These are phyloP conservation scores for Acleris laterana DNA, from an alignment of 2,888 invertebrate species.

Conservation along the genomic window DNA sequence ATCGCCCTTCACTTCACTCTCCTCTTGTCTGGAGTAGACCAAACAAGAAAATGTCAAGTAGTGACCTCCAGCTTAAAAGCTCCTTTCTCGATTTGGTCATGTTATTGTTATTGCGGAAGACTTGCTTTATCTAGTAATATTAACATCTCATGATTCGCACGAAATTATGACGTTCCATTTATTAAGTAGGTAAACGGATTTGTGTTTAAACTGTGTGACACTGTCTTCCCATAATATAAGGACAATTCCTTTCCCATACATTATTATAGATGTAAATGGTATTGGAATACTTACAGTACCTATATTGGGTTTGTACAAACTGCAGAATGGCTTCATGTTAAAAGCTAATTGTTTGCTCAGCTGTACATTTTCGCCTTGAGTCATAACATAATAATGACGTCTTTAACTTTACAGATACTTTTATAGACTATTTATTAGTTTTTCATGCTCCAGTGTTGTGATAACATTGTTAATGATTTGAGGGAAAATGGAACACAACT, in stretches of 20 bases:
- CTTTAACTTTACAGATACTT: conserved; percentile 1
- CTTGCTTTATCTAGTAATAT: conserved; percentile 19
- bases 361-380: conserved; percentile 21
- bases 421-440: not conserved
- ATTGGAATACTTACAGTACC: too few relatives aligned
- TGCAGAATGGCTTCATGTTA: conserved; percentile 26
- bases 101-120: conserved; percentile 16
- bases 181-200: conserved; percentile 57
- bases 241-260: too few relatives aligned
- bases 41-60: conserved; percentile 77
- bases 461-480: not conserved
- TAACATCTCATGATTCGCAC: not conserved
- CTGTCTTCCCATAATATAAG: not conserved
- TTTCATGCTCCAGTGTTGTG: not conserved
- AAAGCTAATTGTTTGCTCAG: conserved; percentile 28
- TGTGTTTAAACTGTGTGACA: not conserved
- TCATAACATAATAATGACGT: conserved; percentile 13
- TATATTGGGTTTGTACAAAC: too few relatives aligned
- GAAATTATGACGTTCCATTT: conserved; percentile 51
- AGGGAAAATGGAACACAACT: too few relatives aligned
- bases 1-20: conserved; percentile 74
- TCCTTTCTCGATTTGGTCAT: conserved; percentile 52
- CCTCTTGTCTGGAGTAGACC: conserved; percentile 45
- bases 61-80: conserved; percentile 70
- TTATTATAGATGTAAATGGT: not conserved